Evolutionary conservation across 1,140 invertebrate genomes (phyloP), one percentile per base, ranked within the genome.

Genomic region (Diabrotica undecimpunctata): DNA sequence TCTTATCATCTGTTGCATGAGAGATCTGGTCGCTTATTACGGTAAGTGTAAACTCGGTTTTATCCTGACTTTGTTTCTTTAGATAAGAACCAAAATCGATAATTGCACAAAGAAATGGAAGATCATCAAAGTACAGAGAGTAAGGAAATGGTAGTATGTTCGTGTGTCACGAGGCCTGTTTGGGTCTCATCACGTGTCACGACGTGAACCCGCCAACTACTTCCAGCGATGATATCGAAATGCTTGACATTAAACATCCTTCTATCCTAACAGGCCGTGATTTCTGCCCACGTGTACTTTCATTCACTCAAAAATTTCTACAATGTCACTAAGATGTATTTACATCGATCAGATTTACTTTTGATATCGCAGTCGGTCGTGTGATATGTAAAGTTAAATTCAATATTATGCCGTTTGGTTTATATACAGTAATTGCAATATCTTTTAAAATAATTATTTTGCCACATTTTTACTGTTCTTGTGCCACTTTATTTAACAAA

Each of bases 301-400:
- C 41, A 46, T 46, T 46, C 41, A 46, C 41, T 46, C 41, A 46
- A 46, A 46, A 46, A 46, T 46, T 46, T 46, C 41, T 46, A 46
- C 41, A 46, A 46, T 46, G 41, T 46, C 41, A 46, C 41, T 10
- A 46, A 46, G 41, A 46, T 46, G 41, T 46, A 46, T 46, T 46
- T 46, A 46, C 41, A 46, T 46, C 5, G 41, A 46, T 46, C 41
- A 46, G 41, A 46, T 46, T 46, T 46, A 46, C 41, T 46, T 46
- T 46, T 8, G 41, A 46, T 46, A 46, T 46, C 41, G 8, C 41
- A 46, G 41, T 46, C n/a, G 5, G 41, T 46, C 41, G 41, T 46
- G 41, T 46, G 41, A 46, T 46, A 46, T 46, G 41, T n/a, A 4
- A n/a, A 46, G 41, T 8, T 46, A n/a, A 8, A n/a, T 46, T 46